phyloP scores from a whole-genome alignment of 2,888 invertebrate species.

The Nezara viridula region DNA sequence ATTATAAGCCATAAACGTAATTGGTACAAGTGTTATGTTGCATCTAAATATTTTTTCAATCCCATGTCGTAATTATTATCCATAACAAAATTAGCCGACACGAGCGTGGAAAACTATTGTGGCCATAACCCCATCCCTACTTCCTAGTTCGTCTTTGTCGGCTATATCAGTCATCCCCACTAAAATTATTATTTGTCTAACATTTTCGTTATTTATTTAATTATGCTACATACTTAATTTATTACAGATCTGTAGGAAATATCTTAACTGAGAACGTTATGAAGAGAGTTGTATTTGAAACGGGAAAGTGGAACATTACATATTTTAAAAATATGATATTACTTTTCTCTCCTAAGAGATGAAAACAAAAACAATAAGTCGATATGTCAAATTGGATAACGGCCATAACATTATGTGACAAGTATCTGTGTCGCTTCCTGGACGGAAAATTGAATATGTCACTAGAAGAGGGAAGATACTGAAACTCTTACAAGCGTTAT shows the following conservation, averaged over 20 bases:
- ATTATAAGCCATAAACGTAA: not conserved
- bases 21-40: not conserved
- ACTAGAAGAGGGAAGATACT: not conserved
- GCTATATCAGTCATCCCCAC: not conserved
- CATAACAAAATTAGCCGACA: not conserved
- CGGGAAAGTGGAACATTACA: not conserved
- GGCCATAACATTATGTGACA: not conserved
- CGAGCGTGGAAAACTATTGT: not conserved
- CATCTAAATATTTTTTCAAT: not conserved
- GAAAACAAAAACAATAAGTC: not conserved
- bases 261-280: not conserved
- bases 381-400: conserved; percentile 31
- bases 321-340: not conserved
- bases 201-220: too few relatives aligned
- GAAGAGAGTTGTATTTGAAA: not conserved
- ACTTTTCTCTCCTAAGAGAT: not conserved
- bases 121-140: not conserved
- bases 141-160: not conserved
- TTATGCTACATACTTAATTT: too few relatives aligned
- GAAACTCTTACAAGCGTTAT: too few relatives aligned
- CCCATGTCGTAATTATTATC: not conserved
- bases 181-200: too few relatives aligned
- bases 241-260: not conserved
- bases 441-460: not conserved
- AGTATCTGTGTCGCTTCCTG: not conserved